A percentile compares a stretch with the other conserved stretches of the same genome.
Conservation (phyloP, 2,888 invertebrate genomes). For the Nephrocerus scutellatus region DNA sequence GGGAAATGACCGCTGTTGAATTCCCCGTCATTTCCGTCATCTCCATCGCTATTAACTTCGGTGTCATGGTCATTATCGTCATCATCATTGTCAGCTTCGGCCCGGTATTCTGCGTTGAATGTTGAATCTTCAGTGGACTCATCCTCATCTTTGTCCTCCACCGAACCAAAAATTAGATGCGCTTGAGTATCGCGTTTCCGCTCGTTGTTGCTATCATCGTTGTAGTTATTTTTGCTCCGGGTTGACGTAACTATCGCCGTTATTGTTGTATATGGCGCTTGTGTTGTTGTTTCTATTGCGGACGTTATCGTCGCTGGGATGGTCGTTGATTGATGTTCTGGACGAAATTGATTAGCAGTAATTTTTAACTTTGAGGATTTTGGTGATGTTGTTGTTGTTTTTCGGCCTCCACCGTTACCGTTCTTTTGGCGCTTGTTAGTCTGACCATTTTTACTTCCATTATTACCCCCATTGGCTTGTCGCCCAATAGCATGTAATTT, state of each 20-base stretch:
- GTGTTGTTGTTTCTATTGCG: slow-evolving; percentile 24
- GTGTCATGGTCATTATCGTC: slow-evolving; percentile 16
- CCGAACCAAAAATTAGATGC: too few species aligned
- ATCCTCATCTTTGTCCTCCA: slow-evolving; percentile 12
- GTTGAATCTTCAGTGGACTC: slow-evolving; percentile 1
- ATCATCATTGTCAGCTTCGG: slow-evolving; percentile 20
- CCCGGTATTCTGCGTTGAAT: slow-evolving; percentile 19
- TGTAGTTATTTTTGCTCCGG: too few species aligned
- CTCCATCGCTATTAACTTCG: slow-evolving; percentile 18
- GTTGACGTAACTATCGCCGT: slow-evolving; percentile 25
- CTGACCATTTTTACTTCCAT: slow-evolving; percentile 14
- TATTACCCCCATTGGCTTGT: slow-evolving; percentile 9
- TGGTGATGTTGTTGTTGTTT: too few species aligned
- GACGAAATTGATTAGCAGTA: slow-evolving; percentile 12
- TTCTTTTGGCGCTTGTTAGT: slow-evolving; percentile 16
- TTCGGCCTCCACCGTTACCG: slow-evolving; percentile 16
- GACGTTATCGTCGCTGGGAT: slow-evolving; percentile 11
- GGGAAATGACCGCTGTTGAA: slow-evolving; percentile 20
- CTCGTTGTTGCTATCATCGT: slow-evolving; percentile 9
- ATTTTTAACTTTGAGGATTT: slow-evolving; percentile 8
- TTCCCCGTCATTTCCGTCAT: slow-evolving; percentile 23
- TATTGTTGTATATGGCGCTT: slow-evolving; percentile 24
- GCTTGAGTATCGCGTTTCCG: too few species aligned
- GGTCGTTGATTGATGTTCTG: background rate
- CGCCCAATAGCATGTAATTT: slow-evolving; percentile 27